Conservation (phyloP, 2,888 invertebrate species). For the Tetragonula carbonaria region DNA sequence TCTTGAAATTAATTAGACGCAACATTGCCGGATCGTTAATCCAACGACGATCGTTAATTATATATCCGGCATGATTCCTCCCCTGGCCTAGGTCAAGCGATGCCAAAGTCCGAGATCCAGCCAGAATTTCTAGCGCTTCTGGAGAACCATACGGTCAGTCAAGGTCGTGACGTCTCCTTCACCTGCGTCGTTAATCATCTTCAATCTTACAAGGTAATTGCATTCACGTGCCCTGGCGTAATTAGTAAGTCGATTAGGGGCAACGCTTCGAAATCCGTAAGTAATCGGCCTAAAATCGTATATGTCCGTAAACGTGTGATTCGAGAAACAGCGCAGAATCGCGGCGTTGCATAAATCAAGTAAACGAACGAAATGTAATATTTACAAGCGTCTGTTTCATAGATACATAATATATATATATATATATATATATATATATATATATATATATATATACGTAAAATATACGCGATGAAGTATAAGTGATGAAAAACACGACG, state of each 20-base stretch:
- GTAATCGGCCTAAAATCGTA: constrained; percentile 42
- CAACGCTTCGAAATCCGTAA: constrained; percentile 56
- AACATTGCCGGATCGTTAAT: constrained; percentile 59
- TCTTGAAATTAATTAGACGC: constrained; percentile 49
- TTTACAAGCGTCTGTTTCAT: background rate
- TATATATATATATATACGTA: background rate
- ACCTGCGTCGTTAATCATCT: constrained; percentile 96
- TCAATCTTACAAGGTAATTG: constrained; percentile 91
- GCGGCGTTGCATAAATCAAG: background rate
- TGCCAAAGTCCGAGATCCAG: constrained; percentile 86
- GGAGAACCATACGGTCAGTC: constrained; percentile 94
- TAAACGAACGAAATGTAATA: background rate
- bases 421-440: background rate
- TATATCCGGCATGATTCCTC: constrained; percentile 1
- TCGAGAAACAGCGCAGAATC: constrained; percentile 5
- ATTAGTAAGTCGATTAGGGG: constrained; percentile 70
- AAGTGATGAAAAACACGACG: background rate
- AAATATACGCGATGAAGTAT: background rate
- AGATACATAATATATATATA: too few species aligned
- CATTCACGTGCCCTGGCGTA: constrained; percentile 50
- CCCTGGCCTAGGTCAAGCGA: constrained; percentile 86
- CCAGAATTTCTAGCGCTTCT: constrained; percentile 94
- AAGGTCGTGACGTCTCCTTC: constrained; percentile 94
- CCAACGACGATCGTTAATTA: constrained; percentile 58
- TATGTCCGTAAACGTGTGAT: constrained; percentile 47